Percentiles rank a stretch among this genome's conserved stretches.
Conservation (phyloP, 2,113 vertebrate genomes). For the Fukomys damarensis region DNA sequence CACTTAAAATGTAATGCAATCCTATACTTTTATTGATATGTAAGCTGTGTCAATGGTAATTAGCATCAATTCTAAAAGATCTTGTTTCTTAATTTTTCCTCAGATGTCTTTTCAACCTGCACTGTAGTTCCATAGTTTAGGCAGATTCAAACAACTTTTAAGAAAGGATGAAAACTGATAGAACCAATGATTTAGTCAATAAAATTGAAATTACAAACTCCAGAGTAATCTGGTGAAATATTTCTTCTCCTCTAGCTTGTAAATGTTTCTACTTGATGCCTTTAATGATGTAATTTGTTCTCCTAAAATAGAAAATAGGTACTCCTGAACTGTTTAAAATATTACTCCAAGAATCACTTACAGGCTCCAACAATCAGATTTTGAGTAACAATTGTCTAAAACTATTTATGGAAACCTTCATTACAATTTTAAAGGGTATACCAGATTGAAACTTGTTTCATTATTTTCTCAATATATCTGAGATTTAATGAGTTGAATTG, state of each 20-base stretch:
- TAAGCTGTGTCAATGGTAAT: conserved; percentile 73
- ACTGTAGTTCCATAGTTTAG: conserved; percentile 65
- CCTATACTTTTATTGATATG: conserved; percentile 73
- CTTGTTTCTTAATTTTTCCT: conserved; percentile 82
- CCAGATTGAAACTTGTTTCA: not conserved
- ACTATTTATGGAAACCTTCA: not conserved
- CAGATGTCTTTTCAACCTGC: conserved; percentile 14
- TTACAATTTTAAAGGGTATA: not conserved
- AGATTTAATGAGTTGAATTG: not conserved
- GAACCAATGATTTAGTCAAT: conserved; percentile 34
- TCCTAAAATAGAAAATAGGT: not conserved
- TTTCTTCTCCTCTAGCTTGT: conserved; percentile 62
- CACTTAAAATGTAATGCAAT: conserved; percentile 79
- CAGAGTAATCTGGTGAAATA: conserved; percentile 23
- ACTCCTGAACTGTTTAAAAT: not conserved
- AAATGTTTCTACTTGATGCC: not conserved
- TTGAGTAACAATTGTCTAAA: not conserved
- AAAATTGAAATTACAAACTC: conserved; percentile 64
- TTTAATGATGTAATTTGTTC: not conserved
- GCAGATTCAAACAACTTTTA: conserved; percentile 71
- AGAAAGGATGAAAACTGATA: conserved; percentile 40
- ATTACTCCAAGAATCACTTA: not conserved
- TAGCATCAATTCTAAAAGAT: conserved; percentile 81
- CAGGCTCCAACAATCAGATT: not conserved
- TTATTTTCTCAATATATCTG: not conserved